Conservation (phyloP, 1,140 invertebrate genomes). For the Steinernema feltiae region DNA sequence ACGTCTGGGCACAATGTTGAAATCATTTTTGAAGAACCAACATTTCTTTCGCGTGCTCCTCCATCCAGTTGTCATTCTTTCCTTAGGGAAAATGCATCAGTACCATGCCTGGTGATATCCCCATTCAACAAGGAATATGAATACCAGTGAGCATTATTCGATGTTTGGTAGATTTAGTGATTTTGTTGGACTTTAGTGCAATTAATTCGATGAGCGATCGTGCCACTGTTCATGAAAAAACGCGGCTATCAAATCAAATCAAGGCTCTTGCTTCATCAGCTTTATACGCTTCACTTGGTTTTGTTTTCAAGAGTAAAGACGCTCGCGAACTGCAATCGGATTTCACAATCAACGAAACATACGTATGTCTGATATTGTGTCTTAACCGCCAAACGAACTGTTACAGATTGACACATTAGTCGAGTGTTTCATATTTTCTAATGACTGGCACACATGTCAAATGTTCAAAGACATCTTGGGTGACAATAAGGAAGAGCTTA, state of each 20-base stretch:
- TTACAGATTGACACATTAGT: conserved; percentile 27
- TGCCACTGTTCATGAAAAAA: conserved; percentile 17
- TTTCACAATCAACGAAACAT: conserved; percentile 22
- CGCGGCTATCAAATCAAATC: neutral
- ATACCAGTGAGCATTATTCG: neutral
- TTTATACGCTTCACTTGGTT: conserved; percentile 16
- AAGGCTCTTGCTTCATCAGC: conserved; percentile 14
- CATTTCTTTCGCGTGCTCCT: conserved; percentile 26
- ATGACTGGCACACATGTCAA: conserved; percentile 19
- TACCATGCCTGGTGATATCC: conserved; percentile 38
- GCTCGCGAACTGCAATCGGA: conserved; percentile 2
- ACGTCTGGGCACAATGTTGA: neutral
- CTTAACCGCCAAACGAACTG: no score
- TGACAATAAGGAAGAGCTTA: neutral
- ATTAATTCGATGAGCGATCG: conserved; percentile 35
- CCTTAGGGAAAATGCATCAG: conserved; percentile 25
- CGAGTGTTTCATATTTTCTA: conserved; percentile 30
- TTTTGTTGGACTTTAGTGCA: neutral
- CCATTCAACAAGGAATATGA: conserved; percentile 31
- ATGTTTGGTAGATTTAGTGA: conserved; percentile 29
- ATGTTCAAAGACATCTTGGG: neutral
- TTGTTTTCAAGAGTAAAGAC: neutral
- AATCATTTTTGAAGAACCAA: neutral
- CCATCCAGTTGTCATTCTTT: conserved; percentile 47
- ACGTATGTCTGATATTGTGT: neutral